phyloP scores from a whole-genome alignment of 2,797 vertebrate genomes.

The Megaceryle alcyon region DNA sequence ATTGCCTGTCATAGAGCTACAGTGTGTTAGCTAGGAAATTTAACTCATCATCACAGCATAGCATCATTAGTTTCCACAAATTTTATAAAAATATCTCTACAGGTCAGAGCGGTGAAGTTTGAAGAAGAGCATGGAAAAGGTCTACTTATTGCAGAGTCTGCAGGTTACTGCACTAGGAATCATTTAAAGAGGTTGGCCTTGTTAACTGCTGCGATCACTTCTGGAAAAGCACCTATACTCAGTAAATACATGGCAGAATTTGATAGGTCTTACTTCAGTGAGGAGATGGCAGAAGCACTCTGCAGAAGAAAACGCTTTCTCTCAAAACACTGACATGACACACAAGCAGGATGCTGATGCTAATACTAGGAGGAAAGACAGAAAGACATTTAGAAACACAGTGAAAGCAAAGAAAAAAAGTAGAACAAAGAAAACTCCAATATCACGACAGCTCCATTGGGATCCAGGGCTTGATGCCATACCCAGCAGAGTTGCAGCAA shows the following conservation, averaged over 20 bases:
- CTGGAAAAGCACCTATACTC: not conserved
- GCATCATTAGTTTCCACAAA: not conserved
- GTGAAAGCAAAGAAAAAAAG: not conserved
- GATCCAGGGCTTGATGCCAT: not conserved
- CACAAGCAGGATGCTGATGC: no score
- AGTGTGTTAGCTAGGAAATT: not conserved
- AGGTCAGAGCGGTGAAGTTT: not conserved
- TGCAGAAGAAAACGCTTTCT: not conserved
- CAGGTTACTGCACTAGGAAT: not conserved
- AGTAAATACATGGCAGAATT: not conserved
- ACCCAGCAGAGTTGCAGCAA: not conserved
- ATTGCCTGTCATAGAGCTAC: not conserved
- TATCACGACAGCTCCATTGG: not conserved
- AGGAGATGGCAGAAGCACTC: not conserved
- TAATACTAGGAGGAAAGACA: not conserved
- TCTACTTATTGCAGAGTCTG: not conserved
- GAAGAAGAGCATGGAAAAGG: not conserved
- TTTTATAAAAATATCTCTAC: not conserved
- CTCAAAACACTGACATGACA: not conserved
- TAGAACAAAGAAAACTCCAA: not conserved
- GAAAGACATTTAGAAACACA: not conserved
- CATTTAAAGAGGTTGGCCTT: not conserved
- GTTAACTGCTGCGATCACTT: not conserved
- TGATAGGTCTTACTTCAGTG: not conserved
- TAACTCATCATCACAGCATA: not conserved